phyloP scores from a whole-genome alignment of 2,113 vertebrate genomes.

The Aldabrachelys gigantea region DNA sequence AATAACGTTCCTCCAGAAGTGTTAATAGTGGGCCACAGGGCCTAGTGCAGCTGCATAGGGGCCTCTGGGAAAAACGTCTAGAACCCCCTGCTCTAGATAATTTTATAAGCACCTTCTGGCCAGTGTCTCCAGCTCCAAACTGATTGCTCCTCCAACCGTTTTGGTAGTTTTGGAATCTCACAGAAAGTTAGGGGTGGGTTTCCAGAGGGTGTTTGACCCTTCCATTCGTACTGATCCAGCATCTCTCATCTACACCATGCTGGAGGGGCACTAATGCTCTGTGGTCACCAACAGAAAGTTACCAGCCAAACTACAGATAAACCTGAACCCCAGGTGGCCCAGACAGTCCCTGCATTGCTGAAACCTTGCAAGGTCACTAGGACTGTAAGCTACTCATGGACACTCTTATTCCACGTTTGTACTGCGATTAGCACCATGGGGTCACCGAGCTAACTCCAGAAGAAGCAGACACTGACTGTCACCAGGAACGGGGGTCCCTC shows the following conservation, averaged over 20 bases:
- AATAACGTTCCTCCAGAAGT: too few species aligned
- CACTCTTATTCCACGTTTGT: neutral
- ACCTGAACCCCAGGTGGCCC: neutral
- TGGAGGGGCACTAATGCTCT: accelerated
- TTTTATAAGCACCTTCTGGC: accelerated
- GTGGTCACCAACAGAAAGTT: neutral
- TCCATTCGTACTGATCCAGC: accelerated
- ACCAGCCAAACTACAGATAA: neutral
- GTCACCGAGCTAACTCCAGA: neutral
- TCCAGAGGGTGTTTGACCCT: neutral
- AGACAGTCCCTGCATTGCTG: accelerated
- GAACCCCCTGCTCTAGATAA: neutral
- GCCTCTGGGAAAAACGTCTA: too few species aligned
- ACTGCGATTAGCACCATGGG: neutral
- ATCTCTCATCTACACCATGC: neutral
- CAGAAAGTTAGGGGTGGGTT: too few species aligned
- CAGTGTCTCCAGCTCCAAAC: neutral
- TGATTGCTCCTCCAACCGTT: too few species aligned
- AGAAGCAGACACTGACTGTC: neutral
- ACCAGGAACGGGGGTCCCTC: neutral
- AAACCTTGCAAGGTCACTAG: neutral
- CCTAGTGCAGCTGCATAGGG: too few species aligned
- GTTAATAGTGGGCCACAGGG: too few species aligned
- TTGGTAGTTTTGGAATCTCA: too few species aligned
- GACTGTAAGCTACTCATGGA: neutral